A percentile compares a stretch with the other conserved stretches of the same genome.
phyloP scores from a whole-genome alignment of 2,888 invertebrate genomes.

The Eucriotettix oculatus region DNA sequence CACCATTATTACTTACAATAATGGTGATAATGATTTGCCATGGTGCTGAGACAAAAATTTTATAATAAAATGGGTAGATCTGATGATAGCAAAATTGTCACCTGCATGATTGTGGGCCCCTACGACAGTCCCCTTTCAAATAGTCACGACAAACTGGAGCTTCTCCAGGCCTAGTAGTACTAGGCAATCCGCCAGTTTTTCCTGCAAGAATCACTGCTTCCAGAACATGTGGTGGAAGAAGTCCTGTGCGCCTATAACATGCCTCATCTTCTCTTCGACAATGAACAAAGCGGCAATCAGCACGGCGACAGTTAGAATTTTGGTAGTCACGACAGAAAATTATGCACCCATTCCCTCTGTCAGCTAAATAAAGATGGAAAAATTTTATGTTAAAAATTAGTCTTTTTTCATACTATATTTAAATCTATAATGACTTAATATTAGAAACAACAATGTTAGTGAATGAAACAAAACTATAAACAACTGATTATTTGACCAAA shows the following conservation, averaged over 20 bases:
- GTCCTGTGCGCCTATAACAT: slow-evolving; percentile 53
- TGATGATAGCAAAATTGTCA: neutral
- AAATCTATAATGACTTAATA: no score
- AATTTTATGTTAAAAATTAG: no score
- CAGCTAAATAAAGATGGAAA: neutral
- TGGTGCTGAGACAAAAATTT: neutral
- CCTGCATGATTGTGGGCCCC: slow-evolving; percentile 19
- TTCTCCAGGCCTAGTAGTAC: slow-evolving; percentile 14
- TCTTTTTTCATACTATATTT: no score
- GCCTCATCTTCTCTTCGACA: slow-evolving; percentile 57
- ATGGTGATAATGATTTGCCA: neutral
- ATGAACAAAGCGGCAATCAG: slow-evolving; percentile 60
- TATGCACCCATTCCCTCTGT: slow-evolving; percentile 2
- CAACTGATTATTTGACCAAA: no score
- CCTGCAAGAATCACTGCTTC: slow-evolving; percentile 21
- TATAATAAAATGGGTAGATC: no score
- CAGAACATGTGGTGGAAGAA: slow-evolving; percentile 42
- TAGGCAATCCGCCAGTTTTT: neutral
- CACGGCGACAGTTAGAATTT: slow-evolving; percentile 56
- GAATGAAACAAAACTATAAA: no score
- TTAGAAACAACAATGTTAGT: no score
- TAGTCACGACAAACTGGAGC: slow-evolving; percentile 35
- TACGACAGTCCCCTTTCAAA: slow-evolving; percentile 30
- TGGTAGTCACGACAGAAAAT: slow-evolving; percentile 51
- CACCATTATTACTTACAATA: neutral